Percentiles rank a stretch among this genome's conserved stretches.
Evolutionary conservation across 2,888 invertebrate species (phyloP).

Genomic region (Tinea semifulvella): DNA sequence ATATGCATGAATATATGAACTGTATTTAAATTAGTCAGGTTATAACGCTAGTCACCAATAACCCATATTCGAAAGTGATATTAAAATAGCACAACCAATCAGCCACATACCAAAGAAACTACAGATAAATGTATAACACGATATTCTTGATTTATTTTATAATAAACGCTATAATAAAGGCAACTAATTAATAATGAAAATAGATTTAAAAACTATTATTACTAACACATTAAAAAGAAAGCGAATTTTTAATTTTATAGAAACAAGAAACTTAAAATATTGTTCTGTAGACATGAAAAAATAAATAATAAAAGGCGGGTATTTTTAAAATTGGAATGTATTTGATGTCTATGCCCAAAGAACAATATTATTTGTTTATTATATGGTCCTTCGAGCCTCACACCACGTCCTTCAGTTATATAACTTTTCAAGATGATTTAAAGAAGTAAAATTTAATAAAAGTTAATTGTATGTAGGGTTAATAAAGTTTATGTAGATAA

Average conservation of each 20-base stretch:
- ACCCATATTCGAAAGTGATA: slow-evolving; percentile 12
- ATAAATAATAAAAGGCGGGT: background rate
- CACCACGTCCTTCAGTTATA: slow-evolving; percentile 57
- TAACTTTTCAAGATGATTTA: no score
- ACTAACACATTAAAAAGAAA: slow-evolving; percentile 9
- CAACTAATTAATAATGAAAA: slow-evolving; percentile 42
- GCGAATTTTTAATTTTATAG: background rate
- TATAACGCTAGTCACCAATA: slow-evolving; percentile 7
- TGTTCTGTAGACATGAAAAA: background rate
- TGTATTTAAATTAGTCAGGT: slow-evolving; percentile 4
- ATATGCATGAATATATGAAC: no score
- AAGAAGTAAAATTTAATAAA: background rate
- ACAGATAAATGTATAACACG: slow-evolving; percentile 49
- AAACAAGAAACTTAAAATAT: slow-evolving; percentile 1
- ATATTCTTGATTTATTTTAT: slow-evolving; percentile 56
- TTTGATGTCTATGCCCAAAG: background rate
- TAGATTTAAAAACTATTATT: slow-evolving; percentile 25
- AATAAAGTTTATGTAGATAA: no score
- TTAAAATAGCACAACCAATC: slow-evolving; percentile 54
- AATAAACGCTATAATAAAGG: slow-evolving; percentile 48
- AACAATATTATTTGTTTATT: background rate
- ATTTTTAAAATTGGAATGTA: slow-evolving; percentile 6
- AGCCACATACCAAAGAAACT: slow-evolving; percentile 56
- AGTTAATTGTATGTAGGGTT: background rate
- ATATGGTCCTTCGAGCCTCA: slow-evolving; percentile 31